A percentile compares a stretch with the other conserved stretches of the same genome.
These are phyloP conservation scores for Herpetotheres cachinnans DNA, from an alignment of 2,113 vertebrate genomes.

Conservation along the genomic window DNA sequence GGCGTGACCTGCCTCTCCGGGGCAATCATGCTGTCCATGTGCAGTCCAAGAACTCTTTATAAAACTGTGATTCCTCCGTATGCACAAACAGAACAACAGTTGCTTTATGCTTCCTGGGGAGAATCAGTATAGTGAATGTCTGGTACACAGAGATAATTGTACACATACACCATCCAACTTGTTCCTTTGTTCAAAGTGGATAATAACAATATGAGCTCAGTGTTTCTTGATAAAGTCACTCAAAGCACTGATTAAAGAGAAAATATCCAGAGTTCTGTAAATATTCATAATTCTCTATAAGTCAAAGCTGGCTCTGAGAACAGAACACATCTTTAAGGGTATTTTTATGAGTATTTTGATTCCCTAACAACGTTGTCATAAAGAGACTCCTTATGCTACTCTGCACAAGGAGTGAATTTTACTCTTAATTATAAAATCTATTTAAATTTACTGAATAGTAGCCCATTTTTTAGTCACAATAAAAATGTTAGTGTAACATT, in stretches of 20 bases:
- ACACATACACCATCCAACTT: background rate
- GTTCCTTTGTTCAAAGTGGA: background rate
- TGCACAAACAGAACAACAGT: background rate
- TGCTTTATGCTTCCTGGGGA: background rate
- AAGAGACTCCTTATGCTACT: background rate
- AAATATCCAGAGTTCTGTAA: background rate
- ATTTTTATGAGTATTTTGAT: background rate
- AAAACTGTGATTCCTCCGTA: background rate
- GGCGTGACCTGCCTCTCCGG: background rate
- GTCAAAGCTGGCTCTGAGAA: background rate
- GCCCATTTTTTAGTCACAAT: background rate
- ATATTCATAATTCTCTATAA: background rate
- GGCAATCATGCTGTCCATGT: background rate
- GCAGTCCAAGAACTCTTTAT: background rate
- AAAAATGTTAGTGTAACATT: background rate
- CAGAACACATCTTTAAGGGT: background rate
- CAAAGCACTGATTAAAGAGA: background rate
- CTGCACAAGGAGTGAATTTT: background rate
- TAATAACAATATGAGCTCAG: background rate
- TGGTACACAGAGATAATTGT: background rate
- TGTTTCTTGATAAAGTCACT: background rate
- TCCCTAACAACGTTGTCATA: background rate
- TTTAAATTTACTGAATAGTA: background rate
- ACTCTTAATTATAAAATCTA: background rate
- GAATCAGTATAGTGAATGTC: background rate